These are phyloP conservation scores for Sycophila sp. DNA, from an alignment of 1,140 invertebrate species.

Conservation along the genomic window DNA sequence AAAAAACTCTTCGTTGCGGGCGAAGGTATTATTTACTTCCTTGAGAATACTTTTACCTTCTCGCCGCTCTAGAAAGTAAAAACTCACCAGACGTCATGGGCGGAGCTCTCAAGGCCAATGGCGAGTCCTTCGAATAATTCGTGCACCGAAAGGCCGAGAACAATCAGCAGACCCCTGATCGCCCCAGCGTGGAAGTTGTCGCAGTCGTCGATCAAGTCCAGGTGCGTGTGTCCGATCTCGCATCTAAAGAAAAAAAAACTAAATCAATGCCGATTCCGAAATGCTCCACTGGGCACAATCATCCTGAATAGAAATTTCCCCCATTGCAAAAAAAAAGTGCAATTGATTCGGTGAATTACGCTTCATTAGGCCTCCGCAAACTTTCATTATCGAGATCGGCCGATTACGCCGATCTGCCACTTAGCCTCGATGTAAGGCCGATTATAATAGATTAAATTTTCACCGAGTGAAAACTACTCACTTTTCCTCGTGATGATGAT, in stretches of 20 bases:
- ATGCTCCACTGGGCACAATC: too few species aligned
- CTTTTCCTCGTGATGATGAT: constrained; percentile 8
- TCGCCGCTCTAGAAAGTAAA: neutral
- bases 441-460: too few species aligned
- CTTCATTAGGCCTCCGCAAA: too few species aligned
- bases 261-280: neutral
- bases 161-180: constrained; percentile 80
- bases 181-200: constrained; percentile 74
- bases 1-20: too few species aligned
- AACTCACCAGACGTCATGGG: constrained; percentile 75
- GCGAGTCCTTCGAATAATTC: constrained; percentile 92
- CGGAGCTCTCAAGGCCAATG: constrained; percentile 80
- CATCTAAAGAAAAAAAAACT: constrained; percentile 42
- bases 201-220: constrained; percentile 55
- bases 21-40: too few species aligned
- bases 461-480: too few species aligned
- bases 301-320: too few species aligned
- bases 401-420: too few species aligned
- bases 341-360: too few species aligned
- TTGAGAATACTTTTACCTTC: constrained; percentile 3
- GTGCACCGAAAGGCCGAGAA: constrained; percentile 89
- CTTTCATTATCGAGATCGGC: too few species aligned
- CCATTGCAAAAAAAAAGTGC: too few species aligned
- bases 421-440: too few species aligned
- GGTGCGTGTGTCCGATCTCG: constrained; percentile 63